Base-by-base conservation (phyloP, 2,797 vertebrate species). In the Enteromius mattozi region DNA sequence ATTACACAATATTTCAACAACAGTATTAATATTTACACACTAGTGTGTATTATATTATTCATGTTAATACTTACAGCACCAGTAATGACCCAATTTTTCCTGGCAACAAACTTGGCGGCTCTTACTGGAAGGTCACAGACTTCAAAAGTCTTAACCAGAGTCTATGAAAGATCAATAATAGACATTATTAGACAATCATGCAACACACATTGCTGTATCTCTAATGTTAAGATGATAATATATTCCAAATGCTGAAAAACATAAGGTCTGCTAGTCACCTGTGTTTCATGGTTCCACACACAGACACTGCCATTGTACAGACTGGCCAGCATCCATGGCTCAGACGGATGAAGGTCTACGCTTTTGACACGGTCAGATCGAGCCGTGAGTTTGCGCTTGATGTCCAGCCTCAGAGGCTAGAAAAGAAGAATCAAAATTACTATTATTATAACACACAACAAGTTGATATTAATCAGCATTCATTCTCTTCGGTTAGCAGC, bases 311-410 rank as follows among this genome's bases (percentile, higher is more conserved):
- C 98, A 16, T 99, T 99, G 93, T 99, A 99, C 42, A 99, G 94
- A 89, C 98, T 99, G 51, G 98, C 98, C 91, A 99, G 90, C 98
- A 99, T 99, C 98, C 98, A 99, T 85, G 98, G 97, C 87, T 99
- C 98, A 0, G 97, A 97, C 4, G 98, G 98, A 81, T 99, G 98
- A 89, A 99, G 94, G 91, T 99, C 98, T 61, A 99, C 98, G 42
- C 98, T 99, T 91, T 99, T 99, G 19, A 99, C 98, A 6, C 98
- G 95, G 92, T 99, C 98, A 0, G 98, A 99, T 79, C 98, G 96
- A 87, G 98, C 97, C 0, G 98, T 99, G 88, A 99, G 95, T 89
- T 97, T 97, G 91, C 98, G 96, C 92, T 99, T 99, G 80, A 99
- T 99, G 91, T 99, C 98, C 86, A 99, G 97, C 95, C 98, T 95